phyloP scores from a whole-genome alignment of 2,113 vertebrate genomes.

The Grallaria varia region DNA sequence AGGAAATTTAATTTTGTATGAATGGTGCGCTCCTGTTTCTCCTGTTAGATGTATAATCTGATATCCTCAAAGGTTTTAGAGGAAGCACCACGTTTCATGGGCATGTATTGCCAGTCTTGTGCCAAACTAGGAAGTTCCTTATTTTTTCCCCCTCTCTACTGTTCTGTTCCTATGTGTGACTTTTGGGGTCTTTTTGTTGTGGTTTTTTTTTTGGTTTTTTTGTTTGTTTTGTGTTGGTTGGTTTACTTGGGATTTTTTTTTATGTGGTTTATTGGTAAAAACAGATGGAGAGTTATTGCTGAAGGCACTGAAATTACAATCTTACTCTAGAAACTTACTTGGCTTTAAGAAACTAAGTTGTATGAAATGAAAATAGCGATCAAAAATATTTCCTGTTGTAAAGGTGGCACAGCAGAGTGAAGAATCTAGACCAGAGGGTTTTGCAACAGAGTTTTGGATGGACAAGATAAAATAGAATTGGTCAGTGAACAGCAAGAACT shows the following conservation, averaged over 20 bases:
- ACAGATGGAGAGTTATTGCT: neutral
- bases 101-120: neutral
- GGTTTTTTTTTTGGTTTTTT: neutral
- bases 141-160: neutral
- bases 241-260: neutral
- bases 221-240: no score
- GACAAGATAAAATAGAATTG: neutral
- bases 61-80: neutral
- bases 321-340: neutral
- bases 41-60: neutral
- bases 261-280: neutral
- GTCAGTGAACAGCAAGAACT: neutral
- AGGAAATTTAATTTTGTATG: neutral
- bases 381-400: neutral
- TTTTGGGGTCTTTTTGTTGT: neutral
- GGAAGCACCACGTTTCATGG: neutral
- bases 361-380: neutral
- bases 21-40: neutral
- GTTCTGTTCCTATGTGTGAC: neutral
- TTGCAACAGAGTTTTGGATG: neutral
- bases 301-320: neutral
- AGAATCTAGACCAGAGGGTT: neutral
- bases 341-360: neutral
- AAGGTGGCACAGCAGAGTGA: neutral
- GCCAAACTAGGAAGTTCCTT: neutral